Evolutionary conservation across 2,113 vertebrate genomes (phyloP).

Genomic region (Atherinomorus stipes): DNA sequence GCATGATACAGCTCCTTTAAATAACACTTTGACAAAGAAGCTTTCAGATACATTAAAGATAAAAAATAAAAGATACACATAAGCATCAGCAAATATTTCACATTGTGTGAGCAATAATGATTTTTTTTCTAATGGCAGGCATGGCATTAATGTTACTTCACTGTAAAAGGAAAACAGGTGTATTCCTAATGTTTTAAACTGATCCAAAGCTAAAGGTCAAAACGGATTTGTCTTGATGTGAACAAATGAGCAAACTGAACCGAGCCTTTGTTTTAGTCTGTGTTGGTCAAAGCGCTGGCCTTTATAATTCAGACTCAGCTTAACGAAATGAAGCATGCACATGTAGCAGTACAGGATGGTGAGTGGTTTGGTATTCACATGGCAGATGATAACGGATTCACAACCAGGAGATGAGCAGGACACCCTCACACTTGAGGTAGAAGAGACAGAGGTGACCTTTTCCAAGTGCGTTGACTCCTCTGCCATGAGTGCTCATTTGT

Average conservation of each 20-base stretch:
- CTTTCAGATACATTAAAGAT: too few species aligned
- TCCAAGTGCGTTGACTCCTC: constrained; percentile 44
- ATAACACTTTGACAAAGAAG: too few species aligned
- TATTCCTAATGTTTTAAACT: neutral
- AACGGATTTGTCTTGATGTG: neutral
- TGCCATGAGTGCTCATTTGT: constrained; percentile 64
- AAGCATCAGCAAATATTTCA: too few species aligned
- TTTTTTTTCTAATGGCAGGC: too few species aligned
- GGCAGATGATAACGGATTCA: constrained; percentile 49
- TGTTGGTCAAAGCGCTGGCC: neutral
- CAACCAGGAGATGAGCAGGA: constrained; percentile 45
- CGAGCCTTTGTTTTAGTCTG: neutral
- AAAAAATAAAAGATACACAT: too few species aligned
- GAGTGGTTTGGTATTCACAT: constrained; percentile 45
- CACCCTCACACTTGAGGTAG: constrained; percentile 33
- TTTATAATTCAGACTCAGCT: constrained; percentile 13
- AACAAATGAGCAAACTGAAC: constrained; percentile 19
- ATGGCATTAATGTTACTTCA: too few species aligned
- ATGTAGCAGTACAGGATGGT: neutral
- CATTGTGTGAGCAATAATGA: too few species aligned
- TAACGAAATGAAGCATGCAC: neutral
- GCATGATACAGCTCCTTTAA: too few species aligned
- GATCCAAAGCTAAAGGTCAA: constrained; percentile 11
- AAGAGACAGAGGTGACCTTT: constrained; percentile 62
- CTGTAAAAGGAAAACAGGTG: too few species aligned